These are phyloP conservation scores for Noctua janthina DNA, from an alignment of 2,888 invertebrate genomes.

Conservation along the genomic window DNA sequence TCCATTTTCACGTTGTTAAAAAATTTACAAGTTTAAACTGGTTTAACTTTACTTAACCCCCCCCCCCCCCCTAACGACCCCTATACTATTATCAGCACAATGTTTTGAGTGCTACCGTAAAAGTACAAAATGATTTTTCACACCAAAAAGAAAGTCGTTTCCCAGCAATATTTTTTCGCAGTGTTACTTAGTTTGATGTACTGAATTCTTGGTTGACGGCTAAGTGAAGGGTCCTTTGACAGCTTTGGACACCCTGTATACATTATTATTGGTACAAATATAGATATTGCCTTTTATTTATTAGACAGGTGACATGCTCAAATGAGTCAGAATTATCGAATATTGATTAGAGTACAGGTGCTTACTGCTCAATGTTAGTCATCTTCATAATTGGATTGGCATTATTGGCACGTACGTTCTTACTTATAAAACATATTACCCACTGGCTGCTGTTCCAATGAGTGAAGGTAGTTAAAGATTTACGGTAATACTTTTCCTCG, in stretches of 20 bases:
- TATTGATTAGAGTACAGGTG: constrained; percentile 51
- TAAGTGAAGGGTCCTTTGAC: neutral
- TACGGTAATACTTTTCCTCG: constrained; percentile 4
- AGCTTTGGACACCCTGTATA: neutral
- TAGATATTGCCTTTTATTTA: neutral
- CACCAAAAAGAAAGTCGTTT: neutral
- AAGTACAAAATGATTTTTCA: neutral
- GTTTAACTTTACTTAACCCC: too few relatives aligned
- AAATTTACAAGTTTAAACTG: too few relatives aligned
- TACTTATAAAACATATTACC: constrained; percentile 6
- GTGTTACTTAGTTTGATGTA: neutral
- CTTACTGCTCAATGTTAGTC: constrained; percentile 34
- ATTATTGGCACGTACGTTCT: constrained; percentile 48
- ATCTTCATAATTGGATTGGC: constrained; percentile 21
- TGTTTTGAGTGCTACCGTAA: neutral
- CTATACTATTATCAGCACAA: too few relatives aligned
- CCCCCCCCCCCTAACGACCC: too few relatives aligned
- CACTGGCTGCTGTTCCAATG: neutral
- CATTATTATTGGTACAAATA: neutral
- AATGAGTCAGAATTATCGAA: constrained; percentile 45
- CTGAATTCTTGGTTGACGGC: neutral
- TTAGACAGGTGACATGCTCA: constrained; percentile 33
- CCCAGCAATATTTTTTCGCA: neutral
- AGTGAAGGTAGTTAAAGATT: neutral
- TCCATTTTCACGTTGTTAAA: too few relatives aligned